Base-by-base conservation (phyloP, 2,113 vertebrate species). In the Catharus bicknelli region DNA sequence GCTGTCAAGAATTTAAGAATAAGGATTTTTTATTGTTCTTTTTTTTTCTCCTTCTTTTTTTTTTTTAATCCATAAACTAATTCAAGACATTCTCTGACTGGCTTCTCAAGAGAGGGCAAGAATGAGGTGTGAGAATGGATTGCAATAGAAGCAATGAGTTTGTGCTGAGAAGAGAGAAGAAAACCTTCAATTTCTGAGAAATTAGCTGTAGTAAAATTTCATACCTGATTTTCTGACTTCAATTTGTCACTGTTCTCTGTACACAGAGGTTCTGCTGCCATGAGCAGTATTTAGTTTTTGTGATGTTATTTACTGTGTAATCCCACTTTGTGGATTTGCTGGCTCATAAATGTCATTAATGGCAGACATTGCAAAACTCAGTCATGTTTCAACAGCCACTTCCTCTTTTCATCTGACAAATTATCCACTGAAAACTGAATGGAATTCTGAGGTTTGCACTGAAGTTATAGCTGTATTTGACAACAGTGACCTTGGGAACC, bases 251-350 rank as follows among this genome's bases (percentile, higher is more conserved):
- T 89, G 22, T 58, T 77, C 30, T 87, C 51, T 48, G 38, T 62
- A 69, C 47, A 85, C 32, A 89, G 47, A 66, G 13, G 15, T 89
- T 92, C 74, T 32, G 30, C 21, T 4, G 1, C 42, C 11, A 26
- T 54, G 10, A 74, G 7, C 43, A 70, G 10, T 89, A 62, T 53
- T 83, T 86, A 30, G 3, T 10, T 92, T 95, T 85, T 80, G 23
- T 40, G 29, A 80, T 82, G 11, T 27, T 87, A 38, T 68, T 94
- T 94, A 70, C 63, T 67, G 9, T 83, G 50, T 77, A 85, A 85
- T 67, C 47, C 55, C 11, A 23, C 55, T 93, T 66, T 76, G 58
- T 67, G 27, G 14, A 68, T 93, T 91, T 90, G 16, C 55, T 80
- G 63, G 34, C 67, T 85, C 2, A 3, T 80, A 85, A 91, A 74